Conservation (phyloP, 2,797 vertebrate genomes). For the Scomberomorus guttatus region DNA sequence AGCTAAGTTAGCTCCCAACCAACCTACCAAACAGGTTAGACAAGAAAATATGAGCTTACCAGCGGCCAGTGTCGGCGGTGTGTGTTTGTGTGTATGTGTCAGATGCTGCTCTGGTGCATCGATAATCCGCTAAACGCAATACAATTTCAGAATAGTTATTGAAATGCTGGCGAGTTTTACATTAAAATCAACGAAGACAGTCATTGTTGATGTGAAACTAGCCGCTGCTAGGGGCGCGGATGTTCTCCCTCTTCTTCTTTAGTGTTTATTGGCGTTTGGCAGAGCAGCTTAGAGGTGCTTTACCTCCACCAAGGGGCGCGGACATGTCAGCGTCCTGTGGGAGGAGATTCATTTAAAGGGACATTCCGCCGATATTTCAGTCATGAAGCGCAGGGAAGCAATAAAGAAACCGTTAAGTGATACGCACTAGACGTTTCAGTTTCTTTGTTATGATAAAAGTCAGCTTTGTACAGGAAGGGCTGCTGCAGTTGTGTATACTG, state of each 20-base stretch:
- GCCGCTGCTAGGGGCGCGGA: conserved; percentile 68
- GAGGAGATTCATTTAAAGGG: conserved; percentile 79
- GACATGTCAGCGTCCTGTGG: conserved; percentile 60
- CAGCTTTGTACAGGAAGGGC: accelerated
- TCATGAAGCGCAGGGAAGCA: not conserved
- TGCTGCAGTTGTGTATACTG: not conserved
- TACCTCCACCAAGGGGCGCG: conserved; percentile 54
- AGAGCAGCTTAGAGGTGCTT: too few species aligned
- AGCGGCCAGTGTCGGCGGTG: not conserved
- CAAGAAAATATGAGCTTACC: conserved; percentile 63
- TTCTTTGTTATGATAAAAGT: too few species aligned
- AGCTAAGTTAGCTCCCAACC: conserved; percentile 6
- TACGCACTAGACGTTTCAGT: too few species aligned
- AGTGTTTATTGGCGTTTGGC: too few species aligned
- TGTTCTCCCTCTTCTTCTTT: not conserved
- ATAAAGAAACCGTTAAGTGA: too few species aligned
- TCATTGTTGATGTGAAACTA: conserved; percentile 83
- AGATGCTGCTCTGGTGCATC: conserved; percentile 16
- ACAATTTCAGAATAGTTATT: conserved; percentile 15
- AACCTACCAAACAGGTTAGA: conserved; percentile 41
- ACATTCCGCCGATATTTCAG: conserved; percentile 29
- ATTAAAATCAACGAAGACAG: conserved; percentile 48
- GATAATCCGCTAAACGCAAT: conserved; percentile 18
- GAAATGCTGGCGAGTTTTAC: conserved; percentile 43
- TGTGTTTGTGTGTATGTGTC: not conserved